Base-by-base conservation (phyloP, 2,113 vertebrate genomes). In the Cygnus atratus region DNA sequence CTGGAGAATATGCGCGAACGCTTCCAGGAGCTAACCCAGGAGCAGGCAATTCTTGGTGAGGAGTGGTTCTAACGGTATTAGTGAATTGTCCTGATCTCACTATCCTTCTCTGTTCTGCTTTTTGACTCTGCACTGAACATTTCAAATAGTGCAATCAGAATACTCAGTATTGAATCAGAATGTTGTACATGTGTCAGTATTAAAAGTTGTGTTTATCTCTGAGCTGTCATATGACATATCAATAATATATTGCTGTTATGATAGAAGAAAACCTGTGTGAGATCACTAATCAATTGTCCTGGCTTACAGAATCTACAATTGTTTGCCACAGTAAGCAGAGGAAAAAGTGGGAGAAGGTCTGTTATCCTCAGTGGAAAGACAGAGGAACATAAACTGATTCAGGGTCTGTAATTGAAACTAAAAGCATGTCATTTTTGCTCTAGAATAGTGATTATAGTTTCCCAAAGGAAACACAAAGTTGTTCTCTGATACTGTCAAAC, bases 1-100 rank as follows among this genome's bases (percentile, higher is more conserved):
- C 96, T 99, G 96, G 99, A 99, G 92, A 97, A 71, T 22, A 95
- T 99, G 59, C 95, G 96, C 22, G 93, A 93, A 52, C 98, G 98
- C 85, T 96, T 99, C 80, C 97, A 95, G 71, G 95, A 93, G 65
- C 96, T 97, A 6, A 96, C 94, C 12, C 96, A 86, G 87, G 97
- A 98, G 72, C 96, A 97, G 57, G 92, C 92, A 4, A 75, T 79
- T 28, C 93, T 98, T 59, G 77, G 66, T 94, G 96, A 98, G 81
- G 91, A 97, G 24, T 79, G 81, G 2, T 3, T 76, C 1, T 63
- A 37, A 72, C 97, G 22, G 76, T 48, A 4, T 89, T 20, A 96
- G 94, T 15, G 39, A 13, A 1, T 22, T 55, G 33, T 16, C 37
- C 26, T 59, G n/a, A 6, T 59, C 11, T 73, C 11, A 1, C 33